phyloP scores from a whole-genome alignment of 2,888 invertebrate species.

The Leptura quadrifasciata region DNA sequence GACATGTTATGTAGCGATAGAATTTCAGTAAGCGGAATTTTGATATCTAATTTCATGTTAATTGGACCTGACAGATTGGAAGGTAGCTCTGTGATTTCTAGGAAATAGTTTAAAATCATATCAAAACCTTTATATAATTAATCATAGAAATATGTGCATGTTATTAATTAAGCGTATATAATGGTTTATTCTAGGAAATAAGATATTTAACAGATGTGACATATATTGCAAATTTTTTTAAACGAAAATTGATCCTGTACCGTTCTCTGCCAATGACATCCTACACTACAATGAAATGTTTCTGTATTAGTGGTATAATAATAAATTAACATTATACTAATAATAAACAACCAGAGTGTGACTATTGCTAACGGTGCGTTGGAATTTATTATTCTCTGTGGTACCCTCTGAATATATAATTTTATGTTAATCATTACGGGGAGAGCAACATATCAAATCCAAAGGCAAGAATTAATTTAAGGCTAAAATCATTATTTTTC shows the following conservation, averaged over 20 bases:
- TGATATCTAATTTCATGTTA: background rate
- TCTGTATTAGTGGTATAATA: conserved; percentile 2
- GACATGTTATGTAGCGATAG: background rate
- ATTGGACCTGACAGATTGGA: background rate
- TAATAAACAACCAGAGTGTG: conserved; percentile 31
- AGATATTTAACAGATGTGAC: no score
- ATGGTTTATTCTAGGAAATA: no score
- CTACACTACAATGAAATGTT: background rate
- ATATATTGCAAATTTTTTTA: background rate
- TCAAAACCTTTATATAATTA: background rate
- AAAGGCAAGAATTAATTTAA: background rate
- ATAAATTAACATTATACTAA: conserved; percentile 31
- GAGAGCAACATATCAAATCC: background rate
- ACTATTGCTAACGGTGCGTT: conserved; percentile 27
- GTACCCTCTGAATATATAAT: conserved; percentile 8
- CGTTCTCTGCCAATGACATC: conserved; percentile 15
- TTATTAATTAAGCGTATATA: no score
- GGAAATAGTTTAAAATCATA: background rate
- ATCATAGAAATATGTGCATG: no score
- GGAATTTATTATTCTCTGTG: conserved; percentile 6
- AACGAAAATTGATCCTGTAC: background rate
- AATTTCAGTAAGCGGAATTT: background rate
- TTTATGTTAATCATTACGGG: background rate
- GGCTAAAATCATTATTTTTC: background rate
- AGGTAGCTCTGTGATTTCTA: background rate